Evolutionary conservation across 1,140 invertebrate species (phyloP), one percentile per base, ranked within the genome.

Genomic region (Zaprionus nigranus): DNA sequence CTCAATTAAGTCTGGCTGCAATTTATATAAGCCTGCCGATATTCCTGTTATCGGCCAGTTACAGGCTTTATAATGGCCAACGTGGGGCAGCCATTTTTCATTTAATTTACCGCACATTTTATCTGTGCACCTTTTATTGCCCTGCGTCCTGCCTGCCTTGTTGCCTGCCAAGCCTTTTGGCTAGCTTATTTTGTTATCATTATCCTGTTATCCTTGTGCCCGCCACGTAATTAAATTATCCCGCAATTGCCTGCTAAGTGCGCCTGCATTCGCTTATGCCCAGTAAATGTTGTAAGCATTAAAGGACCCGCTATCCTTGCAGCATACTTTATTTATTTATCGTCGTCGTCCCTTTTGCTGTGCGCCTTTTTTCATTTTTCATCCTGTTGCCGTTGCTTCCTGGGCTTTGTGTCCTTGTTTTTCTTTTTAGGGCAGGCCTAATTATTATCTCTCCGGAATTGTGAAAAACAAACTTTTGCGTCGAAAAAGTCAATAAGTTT

Each of bases 221-320:
- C 17, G 82, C 49, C 69, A 78, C 79, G 70, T 88, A 88, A 88
- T 88, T 88, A 88, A 88, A 88, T 88, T 88, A 88, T 88, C 72
- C 77, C 69, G 72, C 85, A 90, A 88, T 88, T 90, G 85, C 85
- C 85, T 88, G 85, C 85, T 88, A 90, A 88, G 85, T 90, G 81
- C 84, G 81, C 81, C 64, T 69, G 79, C 84, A 81, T 80, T 84
- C 80, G 81, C 68, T 84, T 79, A 75, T 79, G 26, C 38, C 38
- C 38, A n/a, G n/a, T 46, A 46, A 49, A 72, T 74, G 75, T 78
- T 80, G 75, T 74, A 40, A 70, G 84, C 77, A 81, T 78, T 81
- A 87, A 72, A 67, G 67, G 72, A 62, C 60, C 65, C 20, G 34
- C 63, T 34, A 53, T 58, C 63, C 54, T 62, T 51, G 60, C 46